These are phyloP conservation scores for Brachionichthys hirsutus DNA, from an alignment of 2,113 vertebrate species.

Conservation along the genomic window DNA sequence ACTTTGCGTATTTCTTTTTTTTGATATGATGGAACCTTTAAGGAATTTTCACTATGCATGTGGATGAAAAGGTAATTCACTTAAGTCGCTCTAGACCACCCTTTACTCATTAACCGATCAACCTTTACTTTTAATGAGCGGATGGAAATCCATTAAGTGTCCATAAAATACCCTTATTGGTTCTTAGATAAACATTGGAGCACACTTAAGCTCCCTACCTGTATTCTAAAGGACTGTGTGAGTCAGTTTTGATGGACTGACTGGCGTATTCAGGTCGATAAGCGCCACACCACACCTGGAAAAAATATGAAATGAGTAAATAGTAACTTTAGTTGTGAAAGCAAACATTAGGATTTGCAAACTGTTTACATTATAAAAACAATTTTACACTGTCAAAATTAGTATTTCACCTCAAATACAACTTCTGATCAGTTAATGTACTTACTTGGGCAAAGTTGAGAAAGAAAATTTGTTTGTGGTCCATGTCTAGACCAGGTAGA, in stretches of 20 bases:
- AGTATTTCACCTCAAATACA: too few species aligned
- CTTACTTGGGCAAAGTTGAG: constrained; percentile 95
- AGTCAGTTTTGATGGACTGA: constrained; percentile 94
- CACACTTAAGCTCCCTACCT: constrained; percentile 74
- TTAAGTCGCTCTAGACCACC: too few species aligned
- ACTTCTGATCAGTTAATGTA: constrained; percentile 10
- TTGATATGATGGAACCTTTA: too few species aligned
- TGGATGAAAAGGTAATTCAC: too few species aligned
- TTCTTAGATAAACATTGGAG: background rate
- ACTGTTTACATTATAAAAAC: too few species aligned
- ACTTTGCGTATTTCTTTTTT: too few species aligned
- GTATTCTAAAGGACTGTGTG: constrained; percentile 95
- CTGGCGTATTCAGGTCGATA: constrained; percentile 93
- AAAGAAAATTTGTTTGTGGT: constrained; percentile 94
- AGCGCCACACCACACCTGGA: constrained; percentile 92
- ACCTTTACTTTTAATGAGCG: too few species aligned
- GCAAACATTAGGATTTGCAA: background rate
- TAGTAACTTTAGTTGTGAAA: background rate
- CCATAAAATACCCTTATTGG: background rate
- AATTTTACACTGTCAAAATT: too few species aligned
- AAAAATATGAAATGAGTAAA: background rate
- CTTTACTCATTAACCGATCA: too few species aligned
- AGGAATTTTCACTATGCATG: too few species aligned
- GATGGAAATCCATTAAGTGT: background rate
- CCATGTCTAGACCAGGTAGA: constrained; percentile 88